These are phyloP conservation scores for Sebastes hubbsi DNA, from an alignment of 2,797 vertebrate species.

Conservation along the genomic window DNA sequence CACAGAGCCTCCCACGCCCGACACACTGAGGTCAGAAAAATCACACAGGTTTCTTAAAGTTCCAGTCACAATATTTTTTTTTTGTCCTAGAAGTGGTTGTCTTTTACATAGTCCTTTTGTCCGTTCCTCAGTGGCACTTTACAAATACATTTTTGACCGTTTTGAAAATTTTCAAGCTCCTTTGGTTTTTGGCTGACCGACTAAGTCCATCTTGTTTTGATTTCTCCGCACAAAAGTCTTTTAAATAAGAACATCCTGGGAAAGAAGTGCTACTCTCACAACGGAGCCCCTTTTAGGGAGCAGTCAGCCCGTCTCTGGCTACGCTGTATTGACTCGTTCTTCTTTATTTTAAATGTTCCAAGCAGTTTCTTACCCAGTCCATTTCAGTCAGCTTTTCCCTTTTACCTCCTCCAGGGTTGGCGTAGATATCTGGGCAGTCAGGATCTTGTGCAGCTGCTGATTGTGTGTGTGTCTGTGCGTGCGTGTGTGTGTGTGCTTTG, in stretches of 20 bases:
- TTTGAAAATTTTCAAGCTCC: conserved; percentile 82
- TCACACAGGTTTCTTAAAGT: conserved; percentile 75
- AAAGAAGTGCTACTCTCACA: conserved; percentile 70
- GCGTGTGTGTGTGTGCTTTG: conserved; percentile 70
- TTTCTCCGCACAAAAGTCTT: conserved; percentile 70
- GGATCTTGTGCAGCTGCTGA: conserved; percentile 76
- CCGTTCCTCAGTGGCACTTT: conserved; percentile 80
- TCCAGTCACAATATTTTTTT: conserved; percentile 68
- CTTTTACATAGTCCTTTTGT: conserved; percentile 66
- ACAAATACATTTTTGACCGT: conserved; percentile 76
- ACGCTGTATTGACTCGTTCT: conserved; percentile 35
- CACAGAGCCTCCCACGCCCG: conserved; percentile 63
- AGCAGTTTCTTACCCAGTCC: conserved; percentile 55
- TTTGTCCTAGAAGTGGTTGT: conserved; percentile 60
- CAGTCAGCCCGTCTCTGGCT: conserved; percentile 51
- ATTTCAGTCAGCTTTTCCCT: conserved; percentile 63
- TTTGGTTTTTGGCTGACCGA: conserved; percentile 87
- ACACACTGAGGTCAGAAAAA: conserved; percentile 83
- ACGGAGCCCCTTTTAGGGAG: conserved; percentile 53
- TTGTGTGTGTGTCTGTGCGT: conserved; percentile 62
- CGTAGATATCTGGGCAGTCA: conserved; percentile 58
- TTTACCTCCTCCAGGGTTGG: conserved; percentile 51
- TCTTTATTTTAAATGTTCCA: conserved; percentile 39
- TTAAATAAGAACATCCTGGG: conserved; percentile 71
- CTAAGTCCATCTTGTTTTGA: conserved; percentile 73